Base-by-base conservation (phyloP, 2,113 vertebrate genomes). In the Zeus faber region DNA sequence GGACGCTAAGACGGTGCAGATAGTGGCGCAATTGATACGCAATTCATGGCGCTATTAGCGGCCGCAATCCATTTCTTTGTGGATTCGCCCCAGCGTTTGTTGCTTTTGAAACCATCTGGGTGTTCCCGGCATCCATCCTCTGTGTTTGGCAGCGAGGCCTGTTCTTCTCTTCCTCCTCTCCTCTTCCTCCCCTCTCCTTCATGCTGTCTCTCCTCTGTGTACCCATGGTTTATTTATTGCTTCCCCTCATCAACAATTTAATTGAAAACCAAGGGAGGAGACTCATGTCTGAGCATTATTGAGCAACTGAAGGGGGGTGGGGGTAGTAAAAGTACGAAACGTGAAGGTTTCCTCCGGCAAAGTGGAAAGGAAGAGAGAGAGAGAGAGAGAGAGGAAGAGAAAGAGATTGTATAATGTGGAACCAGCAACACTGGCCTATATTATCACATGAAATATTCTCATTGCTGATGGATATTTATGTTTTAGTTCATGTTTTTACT, bases 201-300 rank as follows among this genome's bases (percentile, higher is more conserved):
- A 6, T 46, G 43, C 48, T n/a, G 21, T 57, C 44, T 70, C 59
- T 66, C 45, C 41, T 66, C 53, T 64, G 43, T 72, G 72, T 70
- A 41, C 47, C 39, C 52, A 66, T 67, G 52, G 51, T 64, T 73
- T 59, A 82, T 82, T 83, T 74, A 83, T 76, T 35, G 5, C 56
- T 54, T n/a, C 27, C 58, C 58, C 59, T 67, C 75, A 77, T 82
- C 74, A 80, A 70, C 63, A 69, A 67, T 74, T 55, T 64, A 74
- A 77, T 72, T 75, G 62, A 63, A 78, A 82, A 65, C 62, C 61
- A 62, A 69, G 26, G 43, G 48, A 54, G 47, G 63, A 70, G 62
- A 60, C 53, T 68, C 43, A 56, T 40, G 62, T 72, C 35, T 40
- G 55, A 71, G 74, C 54, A 71, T 60, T 60, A 69, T 60, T 58